Conservation (phyloP, 2,888 invertebrate species). For the Netelia virgata region DNA sequence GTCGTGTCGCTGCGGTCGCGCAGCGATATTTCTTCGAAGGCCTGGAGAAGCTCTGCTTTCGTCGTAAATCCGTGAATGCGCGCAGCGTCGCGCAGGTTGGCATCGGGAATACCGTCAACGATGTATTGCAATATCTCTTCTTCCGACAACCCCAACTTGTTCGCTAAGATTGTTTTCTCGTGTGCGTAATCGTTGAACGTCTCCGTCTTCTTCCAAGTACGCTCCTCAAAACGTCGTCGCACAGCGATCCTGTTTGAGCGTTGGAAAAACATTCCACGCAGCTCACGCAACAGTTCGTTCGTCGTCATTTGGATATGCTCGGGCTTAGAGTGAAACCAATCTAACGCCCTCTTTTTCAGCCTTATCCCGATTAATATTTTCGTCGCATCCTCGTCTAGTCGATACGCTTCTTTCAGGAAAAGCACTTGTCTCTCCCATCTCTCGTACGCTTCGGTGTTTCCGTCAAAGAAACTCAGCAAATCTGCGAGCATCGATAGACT, state of each 20-base stretch:
- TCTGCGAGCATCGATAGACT: constrained; percentile 45
- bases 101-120: constrained; percentile 66
- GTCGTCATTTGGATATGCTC: constrained; percentile 57
- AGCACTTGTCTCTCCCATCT: constrained; percentile 65
- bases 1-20: constrained; percentile 26
- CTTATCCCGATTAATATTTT: constrained; percentile 48
- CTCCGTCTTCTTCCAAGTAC: constrained; percentile 57
- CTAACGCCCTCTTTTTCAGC: constrained; percentile 48
- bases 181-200: constrained; percentile 61
- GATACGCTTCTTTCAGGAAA: constrained; percentile 56
- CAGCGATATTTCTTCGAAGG: constrained; percentile 63
- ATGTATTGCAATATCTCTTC: constrained; percentile 62
- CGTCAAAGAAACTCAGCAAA: constrained; percentile 62
- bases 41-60: constrained; percentile 52
- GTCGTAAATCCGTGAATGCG: constrained; percentile 62
- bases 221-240: constrained; percentile 42
- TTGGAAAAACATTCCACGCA: constrained; percentile 56
- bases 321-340: constrained; percentile 69
- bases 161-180: constrained; percentile 58
- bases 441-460: constrained; percentile 50
- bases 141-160: constrained; percentile 57
- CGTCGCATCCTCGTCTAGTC: constrained; percentile 56
- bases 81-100: constrained; percentile 57
- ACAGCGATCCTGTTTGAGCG: constrained; percentile 27
- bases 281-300: constrained; percentile 38